These are phyloP conservation scores for Heliocidaris tuberculata DNA, from an alignment of 35 echinoderm and acorn worm species.

Conservation along the genomic window DNA sequence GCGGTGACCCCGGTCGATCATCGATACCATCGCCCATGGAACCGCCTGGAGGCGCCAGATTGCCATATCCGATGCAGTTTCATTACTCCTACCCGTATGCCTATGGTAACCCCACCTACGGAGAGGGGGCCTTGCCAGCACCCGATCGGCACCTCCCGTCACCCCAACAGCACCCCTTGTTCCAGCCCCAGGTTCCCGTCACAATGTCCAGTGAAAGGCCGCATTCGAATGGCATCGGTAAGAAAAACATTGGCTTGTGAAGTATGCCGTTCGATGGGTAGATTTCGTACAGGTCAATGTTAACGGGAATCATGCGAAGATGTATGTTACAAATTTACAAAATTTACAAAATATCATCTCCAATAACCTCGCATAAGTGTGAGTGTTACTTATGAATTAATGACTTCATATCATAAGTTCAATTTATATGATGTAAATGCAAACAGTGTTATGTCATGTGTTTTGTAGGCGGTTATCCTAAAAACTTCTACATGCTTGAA, in stretches of 20 bases:
- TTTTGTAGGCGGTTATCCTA: no score
- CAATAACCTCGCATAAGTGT: no score
- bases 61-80: background rate
- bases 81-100: conserved; percentile 23
- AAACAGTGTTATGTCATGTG: no score
- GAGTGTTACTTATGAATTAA: no score
- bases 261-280: background rate
- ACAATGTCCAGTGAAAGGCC: conserved; percentile 9
- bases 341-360: no score
- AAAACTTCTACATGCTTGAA: no score
- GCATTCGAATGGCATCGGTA: background rate
- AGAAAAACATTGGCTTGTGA: background rate
- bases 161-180: conserved; percentile 27
- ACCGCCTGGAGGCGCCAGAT: background rate
- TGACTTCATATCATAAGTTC: no score
- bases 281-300: background rate
- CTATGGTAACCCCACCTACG: background rate
- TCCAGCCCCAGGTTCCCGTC: background rate
- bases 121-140: background rate
- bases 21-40: background rate
- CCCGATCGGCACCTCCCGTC: background rate
- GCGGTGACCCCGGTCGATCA: background rate
- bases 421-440: no score
- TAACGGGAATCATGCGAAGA: no score
- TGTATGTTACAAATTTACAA: no score